phyloP scores from a whole-genome alignment of 2,797 vertebrate species.

The Tamandua tetradactyla region DNA sequence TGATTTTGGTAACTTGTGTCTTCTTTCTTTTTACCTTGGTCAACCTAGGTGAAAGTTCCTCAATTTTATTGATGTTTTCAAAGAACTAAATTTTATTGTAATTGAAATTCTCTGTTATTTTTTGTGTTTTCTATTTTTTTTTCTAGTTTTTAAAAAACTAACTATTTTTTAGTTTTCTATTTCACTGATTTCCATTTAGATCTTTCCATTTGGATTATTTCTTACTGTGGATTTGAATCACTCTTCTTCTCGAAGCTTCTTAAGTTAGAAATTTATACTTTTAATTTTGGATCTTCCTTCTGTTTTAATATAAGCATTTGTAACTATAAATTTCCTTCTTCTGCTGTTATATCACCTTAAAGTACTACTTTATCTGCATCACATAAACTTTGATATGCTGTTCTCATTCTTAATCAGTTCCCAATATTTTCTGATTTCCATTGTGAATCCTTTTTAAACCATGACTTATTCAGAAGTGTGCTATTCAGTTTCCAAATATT shows the following conservation, averaged over 20 bases:
- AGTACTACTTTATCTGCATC: not conserved
- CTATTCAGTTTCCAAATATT: not conserved
- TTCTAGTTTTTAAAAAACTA: too few species aligned
- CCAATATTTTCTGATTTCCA: not conserved
- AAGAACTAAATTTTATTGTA: not conserved
- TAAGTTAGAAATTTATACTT: not conserved
- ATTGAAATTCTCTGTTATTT: not conserved
- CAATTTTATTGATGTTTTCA: constrained; percentile 16
- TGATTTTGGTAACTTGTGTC: not conserved
- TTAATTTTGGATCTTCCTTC: not conserved
- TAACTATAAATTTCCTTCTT: not conserved
- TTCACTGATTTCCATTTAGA: not conserved
- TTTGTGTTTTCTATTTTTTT: too few species aligned
- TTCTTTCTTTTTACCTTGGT: not conserved
- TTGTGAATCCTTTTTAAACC: not conserved
- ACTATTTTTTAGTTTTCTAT: too few species aligned
- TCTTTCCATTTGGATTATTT: constrained; percentile 29
- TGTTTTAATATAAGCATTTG: not conserved
- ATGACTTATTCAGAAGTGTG: not conserved
- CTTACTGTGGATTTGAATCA: not conserved
- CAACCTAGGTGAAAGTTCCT: not conserved
- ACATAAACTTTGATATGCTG: not conserved
- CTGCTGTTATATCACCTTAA: too few species aligned
- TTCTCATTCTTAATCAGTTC: not conserved
- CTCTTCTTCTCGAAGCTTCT: not conserved